These are phyloP conservation scores for Teleiodes luculella DNA, from an alignment of 2,888 invertebrate genomes.

Conservation along the genomic window DNA sequence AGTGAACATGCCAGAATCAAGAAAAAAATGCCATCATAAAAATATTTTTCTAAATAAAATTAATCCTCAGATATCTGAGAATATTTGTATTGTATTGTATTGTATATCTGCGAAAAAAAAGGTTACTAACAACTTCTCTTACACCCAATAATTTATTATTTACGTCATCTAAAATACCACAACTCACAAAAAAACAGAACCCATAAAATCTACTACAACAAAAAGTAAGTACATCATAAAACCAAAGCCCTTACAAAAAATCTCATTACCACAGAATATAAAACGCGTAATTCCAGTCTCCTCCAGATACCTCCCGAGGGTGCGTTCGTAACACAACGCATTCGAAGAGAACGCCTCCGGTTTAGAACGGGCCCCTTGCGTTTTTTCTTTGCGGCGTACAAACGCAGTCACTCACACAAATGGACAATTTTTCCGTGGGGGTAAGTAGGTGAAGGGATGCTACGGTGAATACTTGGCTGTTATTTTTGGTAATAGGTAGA, in stretches of 20 bases:
- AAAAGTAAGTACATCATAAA: background rate
- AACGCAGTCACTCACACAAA: constrained; percentile 34
- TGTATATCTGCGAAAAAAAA: too few species aligned
- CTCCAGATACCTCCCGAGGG: constrained; percentile 20
- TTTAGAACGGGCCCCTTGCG: constrained; percentile 6
- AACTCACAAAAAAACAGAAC: background rate
- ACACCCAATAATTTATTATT: background rate
- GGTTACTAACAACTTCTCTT: too few species aligned
- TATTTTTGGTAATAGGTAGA: background rate
- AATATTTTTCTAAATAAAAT: too few species aligned
- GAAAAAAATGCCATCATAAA: too few species aligned
- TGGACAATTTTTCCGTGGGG: constrained; percentile 38
- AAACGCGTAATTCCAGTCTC: constrained; percentile 19
- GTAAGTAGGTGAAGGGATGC: constrained; percentile 21
- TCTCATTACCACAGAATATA: constrained; percentile 24
- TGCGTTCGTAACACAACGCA: constrained; percentile 16
- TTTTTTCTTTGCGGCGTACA: constrained; percentile 38
- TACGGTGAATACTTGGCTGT: background rate
- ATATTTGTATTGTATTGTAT: too few species aligned
- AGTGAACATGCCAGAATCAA: too few species aligned
- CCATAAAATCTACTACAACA: background rate
- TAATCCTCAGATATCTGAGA: too few species aligned
- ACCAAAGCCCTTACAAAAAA: constrained; percentile 14
- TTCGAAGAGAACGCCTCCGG: background rate
- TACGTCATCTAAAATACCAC: too few species aligned